Conservation (phyloP, 2,113 vertebrate genomes). For the Syngnathus floridae region DNA sequence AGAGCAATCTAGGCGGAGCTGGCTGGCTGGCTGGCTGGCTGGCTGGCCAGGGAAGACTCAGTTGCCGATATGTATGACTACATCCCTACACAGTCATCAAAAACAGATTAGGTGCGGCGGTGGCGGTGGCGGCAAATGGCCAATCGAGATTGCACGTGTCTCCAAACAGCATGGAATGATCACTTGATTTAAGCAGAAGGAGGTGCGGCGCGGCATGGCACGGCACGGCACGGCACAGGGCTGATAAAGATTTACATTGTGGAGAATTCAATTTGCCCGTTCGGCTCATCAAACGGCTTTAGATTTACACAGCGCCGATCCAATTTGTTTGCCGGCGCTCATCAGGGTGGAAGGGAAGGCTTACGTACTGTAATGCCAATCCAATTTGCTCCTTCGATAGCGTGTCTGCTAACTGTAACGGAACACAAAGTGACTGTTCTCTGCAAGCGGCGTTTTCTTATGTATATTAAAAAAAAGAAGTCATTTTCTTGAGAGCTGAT, state of each 20-base stretch:
- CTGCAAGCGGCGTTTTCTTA: background rate
- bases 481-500: background rate
- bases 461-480: background rate
- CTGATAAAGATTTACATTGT: slow-evolving; percentile 80
- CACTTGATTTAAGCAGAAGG: slow-evolving; percentile 73
- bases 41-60: slow-evolving; percentile 30
- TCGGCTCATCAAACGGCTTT: slow-evolving; percentile 65
- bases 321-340: slow-evolving; percentile 78
- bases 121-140: slow-evolving; percentile 73
- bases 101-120: slow-evolving; percentile 65
- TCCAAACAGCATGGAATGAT: slow-evolving; percentile 72
- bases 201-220: slow-evolving; percentile 8
- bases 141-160: slow-evolving; percentile 64
- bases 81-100: slow-evolving; percentile 74
- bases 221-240: slow-evolving; percentile 21
- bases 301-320: slow-evolving; percentile 73
- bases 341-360: slow-evolving; percentile 48
- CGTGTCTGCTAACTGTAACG: slow-evolving; percentile 55
- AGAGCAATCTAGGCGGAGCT: slow-evolving; percentile 21
- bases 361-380: slow-evolving; percentile 69
- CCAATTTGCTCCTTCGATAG: slow-evolving; percentile 83
- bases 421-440: slow-evolving; percentile 36
- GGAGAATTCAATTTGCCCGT: slow-evolving; percentile 85
- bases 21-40: too few relatives aligned
- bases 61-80: slow-evolving; percentile 62